Percentiles rank a stretch among this genome's conserved stretches.
Evolutionary conservation across 2,113 vertebrate species (phyloP).

Genomic region (Chlorodrepanis virens): DNA sequence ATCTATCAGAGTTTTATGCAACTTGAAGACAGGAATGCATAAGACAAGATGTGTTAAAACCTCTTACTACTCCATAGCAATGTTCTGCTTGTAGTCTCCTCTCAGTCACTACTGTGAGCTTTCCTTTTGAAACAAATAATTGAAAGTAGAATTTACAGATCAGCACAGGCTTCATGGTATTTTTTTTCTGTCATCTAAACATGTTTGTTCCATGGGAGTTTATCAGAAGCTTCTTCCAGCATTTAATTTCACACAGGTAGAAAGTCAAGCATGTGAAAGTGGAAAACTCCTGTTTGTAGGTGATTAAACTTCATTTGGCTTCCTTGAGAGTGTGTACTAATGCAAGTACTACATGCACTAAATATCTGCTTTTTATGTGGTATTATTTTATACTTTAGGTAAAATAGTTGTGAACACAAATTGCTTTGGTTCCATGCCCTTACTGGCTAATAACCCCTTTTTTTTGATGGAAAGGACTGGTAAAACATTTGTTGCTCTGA

Average conservation of each 20-base stretch:
- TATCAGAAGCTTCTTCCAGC: not conserved
- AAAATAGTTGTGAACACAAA: not conserved
- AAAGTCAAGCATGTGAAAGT: rapidly evolving
- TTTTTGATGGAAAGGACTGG: not conserved
- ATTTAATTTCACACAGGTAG: not conserved
- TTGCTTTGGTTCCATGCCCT: not conserved
- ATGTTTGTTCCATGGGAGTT: not conserved
- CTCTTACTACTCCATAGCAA: not conserved
- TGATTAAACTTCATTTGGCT: not conserved
- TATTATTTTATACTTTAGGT: not conserved
- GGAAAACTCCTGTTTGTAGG: not conserved
- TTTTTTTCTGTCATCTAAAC: not conserved
- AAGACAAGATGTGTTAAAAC: not conserved
- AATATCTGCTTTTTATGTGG: rapidly evolving
- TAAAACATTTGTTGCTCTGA: not conserved
- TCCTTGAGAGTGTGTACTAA: not conserved
- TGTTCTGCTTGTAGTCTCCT: not conserved
- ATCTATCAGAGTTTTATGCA: not conserved
- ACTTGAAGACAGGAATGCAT: not conserved
- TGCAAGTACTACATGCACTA: too few species aligned
- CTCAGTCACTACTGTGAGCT: not conserved
- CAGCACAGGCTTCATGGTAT: not conserved
- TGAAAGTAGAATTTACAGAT: not conserved
- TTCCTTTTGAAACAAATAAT: not conserved
- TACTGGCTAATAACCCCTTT: not conserved